Conservation (phyloP, 2,888 invertebrate genomes). For the Heliconius hortense region DNA sequence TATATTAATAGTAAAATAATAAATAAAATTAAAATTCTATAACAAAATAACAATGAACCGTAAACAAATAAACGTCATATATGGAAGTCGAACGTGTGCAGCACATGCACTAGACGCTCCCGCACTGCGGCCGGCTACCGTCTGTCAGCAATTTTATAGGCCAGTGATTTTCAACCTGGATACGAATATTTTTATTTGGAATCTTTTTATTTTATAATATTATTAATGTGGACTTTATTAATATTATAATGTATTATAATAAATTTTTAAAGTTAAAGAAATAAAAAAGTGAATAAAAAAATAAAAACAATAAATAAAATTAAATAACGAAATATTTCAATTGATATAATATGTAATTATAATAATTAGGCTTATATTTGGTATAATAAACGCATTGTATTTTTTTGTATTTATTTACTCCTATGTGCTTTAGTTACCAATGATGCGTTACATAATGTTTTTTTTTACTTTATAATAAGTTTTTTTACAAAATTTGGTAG, state of each 20-base stretch:
- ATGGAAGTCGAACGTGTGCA: conserved; percentile 32
- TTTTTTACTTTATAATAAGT: neutral
- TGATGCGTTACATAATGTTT: neutral
- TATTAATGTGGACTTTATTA: neutral
- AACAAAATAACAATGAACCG: neutral
- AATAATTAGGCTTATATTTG: neutral
- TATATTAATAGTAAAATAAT: neutral
- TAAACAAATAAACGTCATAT: conserved; percentile 23
- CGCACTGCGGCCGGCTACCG: conserved; percentile 41
- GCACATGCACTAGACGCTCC: conserved; percentile 34
- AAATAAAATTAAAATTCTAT: conserved; percentile 8
- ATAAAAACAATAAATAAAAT: neutral
- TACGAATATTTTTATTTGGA: neutral
- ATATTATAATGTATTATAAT: neutral
- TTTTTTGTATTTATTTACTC: neutral
- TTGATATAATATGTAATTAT: neutral
- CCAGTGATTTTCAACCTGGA: conserved; percentile 38
- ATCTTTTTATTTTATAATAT: neutral
- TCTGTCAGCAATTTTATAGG: conserved; percentile 33
- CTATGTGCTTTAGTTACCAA: neutral
- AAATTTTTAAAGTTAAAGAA: neutral
- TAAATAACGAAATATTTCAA: too few relatives aligned
- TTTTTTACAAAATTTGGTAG: neutral
- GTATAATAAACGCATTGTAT: neutral
- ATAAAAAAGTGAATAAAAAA: neutral